Evolutionary conservation across 2,888 invertebrate genomes (phyloP), one percentile per base, ranked within the genome.

Genomic region (Sesia apiformis): DNA sequence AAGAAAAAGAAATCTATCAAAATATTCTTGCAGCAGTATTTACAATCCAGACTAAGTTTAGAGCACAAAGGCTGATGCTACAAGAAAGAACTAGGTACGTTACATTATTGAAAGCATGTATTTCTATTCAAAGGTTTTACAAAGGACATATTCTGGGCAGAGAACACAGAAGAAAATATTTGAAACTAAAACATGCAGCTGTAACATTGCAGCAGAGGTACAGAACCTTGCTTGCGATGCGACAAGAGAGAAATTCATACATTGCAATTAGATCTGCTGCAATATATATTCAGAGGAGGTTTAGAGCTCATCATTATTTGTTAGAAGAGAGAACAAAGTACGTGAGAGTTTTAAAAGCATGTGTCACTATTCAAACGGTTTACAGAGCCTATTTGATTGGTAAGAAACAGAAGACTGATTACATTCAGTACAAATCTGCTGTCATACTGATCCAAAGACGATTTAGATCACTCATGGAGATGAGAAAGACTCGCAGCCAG

Each of bases 91-190:
- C 63, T 7, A 67, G 72, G 41, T 92, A 84, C 63, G 56, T 81
- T 6, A 63, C 63, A 8, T 66, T 78, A 41, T 72, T 78, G 60
- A 72, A 70, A 52, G 75, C 90, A 1, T 76, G 74, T 52, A 60
- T 74, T 38, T 55, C 63, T 4, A 81, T 92, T 51, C 91, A 92
- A 66, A 72, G 65, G 55, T 67, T 64, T 51, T 91, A 82, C 59
- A 78, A 74, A 66, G 74, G 78, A 1, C 73, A 69, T 56, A 60
- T 62, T 53, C 53, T 60, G 39, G 81, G 68, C 58, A 77, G 63
- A 55, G 63, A 61, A 39, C 68, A 78, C 58, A 74, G 81, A 49
- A 60, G 69, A 49, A 57, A 69, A 23, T 90, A 78, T 63, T 60
- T 84, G 39, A 55, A 70, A 53, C 56, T 78, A 38, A 85, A 74